Evolutionary conservation across 2,113 vertebrate genomes (phyloP).

Genomic region (Condylura cristata): DNA sequence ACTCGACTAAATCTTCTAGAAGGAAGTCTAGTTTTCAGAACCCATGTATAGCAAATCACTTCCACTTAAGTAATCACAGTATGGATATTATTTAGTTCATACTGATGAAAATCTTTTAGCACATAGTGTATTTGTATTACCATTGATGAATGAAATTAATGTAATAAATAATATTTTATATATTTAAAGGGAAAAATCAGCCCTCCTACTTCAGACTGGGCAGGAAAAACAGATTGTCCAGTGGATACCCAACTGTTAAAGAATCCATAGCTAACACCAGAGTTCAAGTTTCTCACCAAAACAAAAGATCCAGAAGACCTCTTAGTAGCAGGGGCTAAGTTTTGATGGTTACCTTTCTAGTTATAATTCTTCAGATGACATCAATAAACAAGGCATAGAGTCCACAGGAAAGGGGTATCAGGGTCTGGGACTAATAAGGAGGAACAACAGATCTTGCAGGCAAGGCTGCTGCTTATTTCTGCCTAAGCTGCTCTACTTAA

Average conservation of each 20-base stretch:
- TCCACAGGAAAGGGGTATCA: neutral
- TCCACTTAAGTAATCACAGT: neutral
- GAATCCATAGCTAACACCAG: neutral
- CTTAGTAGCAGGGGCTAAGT: neutral
- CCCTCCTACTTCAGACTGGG: neutral
- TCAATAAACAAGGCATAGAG: neutral
- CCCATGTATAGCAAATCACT: neutral
- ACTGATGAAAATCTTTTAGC: neutral
- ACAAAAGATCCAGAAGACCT: neutral
- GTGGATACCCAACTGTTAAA: neutral
- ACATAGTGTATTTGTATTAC: neutral
- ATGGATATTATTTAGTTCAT: neutral
- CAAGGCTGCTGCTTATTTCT: neutral
- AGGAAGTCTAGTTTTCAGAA: slow-evolving; percentile 31
- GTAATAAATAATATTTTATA: neutral
- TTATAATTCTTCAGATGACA: neutral
- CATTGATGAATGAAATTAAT: neutral
- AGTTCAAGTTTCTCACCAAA: neutral
- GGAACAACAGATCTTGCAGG: neutral
- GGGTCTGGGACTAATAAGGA: neutral
- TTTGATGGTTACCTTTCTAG: neutral
- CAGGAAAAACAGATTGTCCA: neutral
- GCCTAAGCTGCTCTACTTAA: neutral
- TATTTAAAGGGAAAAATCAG: neutral
- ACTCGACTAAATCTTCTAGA: neutral